Evolutionary conservation across 2,888 invertebrate species (phyloP).

Genomic region (Ophioninae sp.): DNA sequence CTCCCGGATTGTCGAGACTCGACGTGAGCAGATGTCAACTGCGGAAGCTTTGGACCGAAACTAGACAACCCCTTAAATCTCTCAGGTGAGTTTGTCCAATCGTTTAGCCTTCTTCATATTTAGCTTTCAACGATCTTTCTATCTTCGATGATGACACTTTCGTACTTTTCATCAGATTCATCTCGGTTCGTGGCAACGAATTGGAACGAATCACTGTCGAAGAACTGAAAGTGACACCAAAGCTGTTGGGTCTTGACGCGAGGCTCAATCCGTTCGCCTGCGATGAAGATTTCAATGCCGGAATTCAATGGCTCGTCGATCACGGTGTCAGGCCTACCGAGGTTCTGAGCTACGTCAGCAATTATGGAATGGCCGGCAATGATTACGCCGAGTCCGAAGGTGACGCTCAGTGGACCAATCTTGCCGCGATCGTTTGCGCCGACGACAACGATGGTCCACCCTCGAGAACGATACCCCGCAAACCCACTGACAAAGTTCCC

Average conservation of each 20-base stretch:
- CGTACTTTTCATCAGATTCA: constrained; percentile 66
- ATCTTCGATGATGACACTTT: neutral
- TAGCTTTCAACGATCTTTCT: neutral
- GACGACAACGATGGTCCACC: constrained; percentile 72
- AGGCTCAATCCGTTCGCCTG: constrained; percentile 87
- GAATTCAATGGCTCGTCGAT: constrained; percentile 85
- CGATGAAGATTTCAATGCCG: constrained; percentile 85
- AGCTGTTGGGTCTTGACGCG: constrained; percentile 84
- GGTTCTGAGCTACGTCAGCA: constrained; percentile 67
- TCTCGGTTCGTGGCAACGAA: constrained; percentile 76
- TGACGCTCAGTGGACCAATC: constrained; percentile 76
- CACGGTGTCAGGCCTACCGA: constrained; percentile 83
- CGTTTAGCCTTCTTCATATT: neutral
- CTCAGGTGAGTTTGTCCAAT: constrained; percentile 69
- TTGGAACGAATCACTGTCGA: constrained; percentile 82
- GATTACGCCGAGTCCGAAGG: constrained; percentile 69
- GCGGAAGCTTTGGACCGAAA: constrained; percentile 85
- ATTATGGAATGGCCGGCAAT: constrained; percentile 68
- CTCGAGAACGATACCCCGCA: constrained; percentile 66
- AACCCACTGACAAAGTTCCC: constrained; percentile 60
- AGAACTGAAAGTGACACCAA: constrained; percentile 84
- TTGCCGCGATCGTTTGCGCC: constrained; percentile 77
- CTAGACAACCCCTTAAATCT: constrained; percentile 73
- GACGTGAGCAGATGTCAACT: constrained; percentile 88
- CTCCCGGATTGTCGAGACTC: constrained; percentile 85